Conservation (phyloP, 2,113 vertebrate species). For the Neolamprologus toae region DNA sequence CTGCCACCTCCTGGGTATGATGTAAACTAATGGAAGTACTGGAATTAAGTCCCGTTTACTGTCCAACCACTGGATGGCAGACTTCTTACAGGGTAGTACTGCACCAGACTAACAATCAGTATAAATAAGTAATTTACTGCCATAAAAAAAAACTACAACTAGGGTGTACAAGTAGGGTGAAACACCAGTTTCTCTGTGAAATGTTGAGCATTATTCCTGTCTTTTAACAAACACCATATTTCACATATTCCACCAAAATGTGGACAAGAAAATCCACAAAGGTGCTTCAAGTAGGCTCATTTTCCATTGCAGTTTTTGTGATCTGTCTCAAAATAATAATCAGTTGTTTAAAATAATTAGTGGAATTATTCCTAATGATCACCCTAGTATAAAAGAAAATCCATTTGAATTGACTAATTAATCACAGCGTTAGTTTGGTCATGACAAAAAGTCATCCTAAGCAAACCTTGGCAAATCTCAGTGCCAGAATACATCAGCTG, state of each 20-base stretch:
- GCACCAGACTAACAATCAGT: not conserved
- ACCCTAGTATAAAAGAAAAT: not conserved
- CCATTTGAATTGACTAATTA: not conserved
- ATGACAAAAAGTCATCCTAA: not conserved
- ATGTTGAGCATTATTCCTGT: not conserved
- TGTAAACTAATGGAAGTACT: not conserved
- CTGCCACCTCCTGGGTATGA: slow-evolving; percentile 10
- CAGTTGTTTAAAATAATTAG: not conserved
- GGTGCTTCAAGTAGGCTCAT: not conserved
- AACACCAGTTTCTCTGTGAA: not conserved
- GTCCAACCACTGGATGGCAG: slow-evolving; percentile 9
- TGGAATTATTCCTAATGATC: not conserved
- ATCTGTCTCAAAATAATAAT: not conserved
- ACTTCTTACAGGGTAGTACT: not conserved
- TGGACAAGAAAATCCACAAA: not conserved
- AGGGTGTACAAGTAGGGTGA: not conserved
- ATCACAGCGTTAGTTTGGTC: not conserved
- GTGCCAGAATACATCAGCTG: not conserved
- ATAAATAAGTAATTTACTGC: not conserved
- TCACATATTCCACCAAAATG: not conserved
- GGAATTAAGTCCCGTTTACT: not conserved
- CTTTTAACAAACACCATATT: not conserved
- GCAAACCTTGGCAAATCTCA: not conserved
- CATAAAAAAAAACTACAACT: not conserved
- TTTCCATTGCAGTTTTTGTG: too few species aligned